Base-by-base conservation (phyloP, 2,888 invertebrate species). In the Sclerodermus sp. region DNA sequence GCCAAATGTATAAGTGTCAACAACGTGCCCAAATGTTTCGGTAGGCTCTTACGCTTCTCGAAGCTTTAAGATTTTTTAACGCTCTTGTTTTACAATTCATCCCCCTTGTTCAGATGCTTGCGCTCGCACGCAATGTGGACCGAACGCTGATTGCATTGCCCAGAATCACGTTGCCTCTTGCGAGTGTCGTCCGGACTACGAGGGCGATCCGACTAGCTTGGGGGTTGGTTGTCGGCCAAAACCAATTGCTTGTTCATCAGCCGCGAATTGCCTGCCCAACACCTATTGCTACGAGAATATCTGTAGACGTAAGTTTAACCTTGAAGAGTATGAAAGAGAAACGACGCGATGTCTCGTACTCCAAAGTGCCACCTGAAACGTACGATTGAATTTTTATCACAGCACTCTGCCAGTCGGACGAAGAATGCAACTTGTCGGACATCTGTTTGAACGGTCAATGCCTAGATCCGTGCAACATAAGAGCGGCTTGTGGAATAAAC, bases 371-470 rank as follows among this genome's bases (percentile, higher is more conserved):
- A n/a, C n/a, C n/a, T n/a, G n/a, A n/a, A 23, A 23, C 23, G 8
- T 5, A 23, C 23, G 8, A 23, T 23, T 23, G 8, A 23, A 23
- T 23, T 52, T 9, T 37, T 17, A 31, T 49, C 53, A 10, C 67
- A 90, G 89, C 88, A 60, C 85, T 90, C 45, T 94, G 94, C 74
- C 82, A 87, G 62, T 79, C 87, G 32, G 87, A 92, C 68, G 85
- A 86, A 62, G 93, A 94, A 78, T 95, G 94, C 74, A 86, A 85
- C 53, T 78, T 86, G 6, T 81, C 83, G n/a, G 91, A 93, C 74
- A 85, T 89, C 68, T 95, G 94, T 71, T 80, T 87, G 45, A 87
- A 87, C 70, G 91, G 91, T 0, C 91, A 92, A 76, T 93, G 93
- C 73, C 78, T 87, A 37, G 86, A 91, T 78, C 90, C 91, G 14